A percentile compares a stretch with the other conserved stretches of the same genome.
These are phyloP conservation scores for Calephelis perditalis DNA, from an alignment of 2,888 invertebrate species.

Conservation along the genomic window DNA sequence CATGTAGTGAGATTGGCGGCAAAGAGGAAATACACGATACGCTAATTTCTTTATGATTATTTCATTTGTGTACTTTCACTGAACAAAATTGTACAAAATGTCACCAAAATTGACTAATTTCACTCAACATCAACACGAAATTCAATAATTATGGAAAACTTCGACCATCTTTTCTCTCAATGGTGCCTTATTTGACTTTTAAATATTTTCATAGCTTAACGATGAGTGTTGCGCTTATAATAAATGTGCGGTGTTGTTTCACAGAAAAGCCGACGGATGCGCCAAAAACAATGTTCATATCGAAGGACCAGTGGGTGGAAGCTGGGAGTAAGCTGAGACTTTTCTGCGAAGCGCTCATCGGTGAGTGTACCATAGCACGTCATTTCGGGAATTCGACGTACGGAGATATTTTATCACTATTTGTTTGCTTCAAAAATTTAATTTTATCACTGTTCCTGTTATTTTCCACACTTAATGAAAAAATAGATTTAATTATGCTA, in stretches of 20 bases:
- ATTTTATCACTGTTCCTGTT: neutral
- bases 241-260: conserved; percentile 32
- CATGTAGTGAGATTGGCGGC: no score
- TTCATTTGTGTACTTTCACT: no score
- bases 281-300: conserved; percentile 82
- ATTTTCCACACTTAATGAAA: no score
- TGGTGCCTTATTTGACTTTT: no score
- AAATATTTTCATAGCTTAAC: neutral
- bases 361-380: conserved; percentile 58
- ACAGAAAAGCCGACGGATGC: conserved; percentile 81
- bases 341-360: conserved; percentile 88
- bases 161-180: no score
- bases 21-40: no score
- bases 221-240: neutral
- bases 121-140: no score
- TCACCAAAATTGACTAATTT: no score
- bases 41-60: no score
- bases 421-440: neutral
- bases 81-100: no score
- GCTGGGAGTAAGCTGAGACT: conserved; percentile 81
- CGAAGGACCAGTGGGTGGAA: conserved; percentile 80
- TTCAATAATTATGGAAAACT: no score
- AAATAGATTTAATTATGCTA: no score
- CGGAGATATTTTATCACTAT: neutral
- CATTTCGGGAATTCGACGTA: conserved; percentile 8